These are phyloP conservation scores for Halictus quadricinctus DNA, from an alignment of 2,888 invertebrate genomes.

Conservation along the genomic window DNA sequence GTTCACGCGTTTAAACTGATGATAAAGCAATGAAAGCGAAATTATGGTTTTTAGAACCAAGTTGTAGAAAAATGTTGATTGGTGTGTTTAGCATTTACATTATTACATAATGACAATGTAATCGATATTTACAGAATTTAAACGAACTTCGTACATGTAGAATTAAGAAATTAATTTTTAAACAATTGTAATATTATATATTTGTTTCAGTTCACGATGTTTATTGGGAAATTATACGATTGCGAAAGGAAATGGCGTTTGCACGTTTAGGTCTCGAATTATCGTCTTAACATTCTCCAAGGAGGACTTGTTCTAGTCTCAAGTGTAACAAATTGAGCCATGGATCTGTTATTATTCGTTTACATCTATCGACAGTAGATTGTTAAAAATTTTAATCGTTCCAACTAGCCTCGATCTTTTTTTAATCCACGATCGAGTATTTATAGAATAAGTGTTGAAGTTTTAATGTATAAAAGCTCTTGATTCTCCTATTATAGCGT, in stretches of 20 bases:
- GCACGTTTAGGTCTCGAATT: conserved; percentile 87
- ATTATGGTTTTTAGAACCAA: neutral
- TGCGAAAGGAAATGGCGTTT: conserved; percentile 89
- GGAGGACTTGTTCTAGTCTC: conserved; percentile 48
- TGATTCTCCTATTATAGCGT: conserved; percentile 45
- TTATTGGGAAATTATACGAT: conserved; percentile 89
- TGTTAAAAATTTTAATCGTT: conserved; percentile 50
- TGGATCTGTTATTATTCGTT: conserved; percentile 50
- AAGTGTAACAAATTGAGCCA: conserved; percentile 50
- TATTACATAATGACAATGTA: no score
- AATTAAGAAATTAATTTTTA: neutral
- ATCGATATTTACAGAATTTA: neutral
- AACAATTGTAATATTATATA: conserved; percentile 44
- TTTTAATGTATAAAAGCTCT: conserved; percentile 51
- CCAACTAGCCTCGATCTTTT: conserved; percentile 41
- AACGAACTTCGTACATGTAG: neutral
- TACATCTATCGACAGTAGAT: conserved; percentile 38
- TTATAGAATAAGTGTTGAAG: conserved; percentile 54
- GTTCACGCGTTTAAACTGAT: no score
- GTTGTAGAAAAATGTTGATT: neutral
- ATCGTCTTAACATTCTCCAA: conserved; percentile 77
- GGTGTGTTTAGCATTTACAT: conserved; percentile 7
- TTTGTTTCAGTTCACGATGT: conserved; percentile 86
- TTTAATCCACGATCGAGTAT: conserved; percentile 48
- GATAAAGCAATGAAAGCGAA: no score